phyloP scores from a whole-genome alignment of 2,888 invertebrate genomes.

The Thumatha senex region DNA sequence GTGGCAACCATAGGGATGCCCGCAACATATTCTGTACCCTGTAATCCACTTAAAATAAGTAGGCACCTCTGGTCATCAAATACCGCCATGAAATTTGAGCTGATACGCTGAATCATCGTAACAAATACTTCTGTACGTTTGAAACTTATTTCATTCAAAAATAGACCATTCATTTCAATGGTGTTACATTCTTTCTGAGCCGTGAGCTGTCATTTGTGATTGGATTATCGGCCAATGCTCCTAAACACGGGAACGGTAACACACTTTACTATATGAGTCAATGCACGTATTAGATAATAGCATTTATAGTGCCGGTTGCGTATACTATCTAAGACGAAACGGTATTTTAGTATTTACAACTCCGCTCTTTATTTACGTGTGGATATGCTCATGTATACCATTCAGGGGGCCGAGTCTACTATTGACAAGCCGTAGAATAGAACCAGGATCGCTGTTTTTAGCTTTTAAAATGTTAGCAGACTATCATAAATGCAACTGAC shows the following conservation, averaged over 20 bases:
- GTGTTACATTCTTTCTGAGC: constrained; percentile 25
- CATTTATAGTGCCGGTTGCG: not conserved
- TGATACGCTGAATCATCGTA: not conserved
- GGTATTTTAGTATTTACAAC: not conserved
- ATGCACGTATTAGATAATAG: constrained; percentile 6
- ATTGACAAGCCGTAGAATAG: too few relatives aligned
- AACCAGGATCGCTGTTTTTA: too few relatives aligned
- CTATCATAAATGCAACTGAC: too few relatives aligned
- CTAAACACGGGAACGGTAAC: constrained; percentile 31
- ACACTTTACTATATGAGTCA: constrained; percentile 32
- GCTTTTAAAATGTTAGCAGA: too few relatives aligned
- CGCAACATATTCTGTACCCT: too few relatives aligned
- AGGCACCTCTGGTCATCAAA: not conserved
- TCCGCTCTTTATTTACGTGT: too few relatives aligned
- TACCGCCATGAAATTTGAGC: not conserved
- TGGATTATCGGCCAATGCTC: constrained; percentile 62
- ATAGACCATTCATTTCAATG: constrained; percentile 1
- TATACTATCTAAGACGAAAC: not conserved
- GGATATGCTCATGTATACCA: too few relatives aligned
- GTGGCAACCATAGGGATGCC: too few relatives aligned
- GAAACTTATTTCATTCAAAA: constrained; percentile 1
- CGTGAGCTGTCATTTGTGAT: constrained; percentile 44
- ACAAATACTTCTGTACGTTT: not conserved
- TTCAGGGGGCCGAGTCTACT: too few relatives aligned
- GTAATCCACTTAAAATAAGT: not conserved